Evolutionary conservation across 2,113 vertebrate genomes (phyloP).

Genomic region (Prochilodus magdalenae): DNA sequence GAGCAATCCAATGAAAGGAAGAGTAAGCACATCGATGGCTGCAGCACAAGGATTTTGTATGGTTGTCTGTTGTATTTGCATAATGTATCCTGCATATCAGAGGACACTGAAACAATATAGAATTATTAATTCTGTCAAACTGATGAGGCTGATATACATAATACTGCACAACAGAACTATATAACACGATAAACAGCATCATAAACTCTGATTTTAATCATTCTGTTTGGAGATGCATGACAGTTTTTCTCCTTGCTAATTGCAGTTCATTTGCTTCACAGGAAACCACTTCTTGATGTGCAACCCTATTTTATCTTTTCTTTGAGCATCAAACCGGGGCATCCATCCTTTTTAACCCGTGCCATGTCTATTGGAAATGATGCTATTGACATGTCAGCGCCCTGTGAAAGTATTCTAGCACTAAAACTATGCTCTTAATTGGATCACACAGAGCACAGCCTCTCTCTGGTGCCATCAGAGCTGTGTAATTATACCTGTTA

Average conservation of each 20-base stretch:
- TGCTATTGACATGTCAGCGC: neutral
- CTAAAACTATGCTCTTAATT: slow-evolving; percentile 21
- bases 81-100: no score
- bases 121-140: no score
- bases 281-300: neutral
- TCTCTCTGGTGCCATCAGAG: neutral
- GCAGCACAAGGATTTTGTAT: no score
- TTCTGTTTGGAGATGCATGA: no score
- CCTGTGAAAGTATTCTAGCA: neutral
- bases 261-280: neutral
- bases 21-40: no score
- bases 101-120: no score
- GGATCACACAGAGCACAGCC: neutral
- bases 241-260: neutral
- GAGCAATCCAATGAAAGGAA: no score
- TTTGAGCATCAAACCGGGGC: neutral
- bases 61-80: no score
- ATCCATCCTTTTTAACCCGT: neutral
- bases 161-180: no score
- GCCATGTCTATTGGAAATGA: neutral
- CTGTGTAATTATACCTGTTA: slow-evolving; percentile 41
- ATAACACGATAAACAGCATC: no score
- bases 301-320: neutral
- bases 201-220: no score
- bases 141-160: no score